These are phyloP conservation scores for Tiliacea aurago DNA, from an alignment of 2,888 invertebrate genomes.

Conservation along the genomic window DNA sequence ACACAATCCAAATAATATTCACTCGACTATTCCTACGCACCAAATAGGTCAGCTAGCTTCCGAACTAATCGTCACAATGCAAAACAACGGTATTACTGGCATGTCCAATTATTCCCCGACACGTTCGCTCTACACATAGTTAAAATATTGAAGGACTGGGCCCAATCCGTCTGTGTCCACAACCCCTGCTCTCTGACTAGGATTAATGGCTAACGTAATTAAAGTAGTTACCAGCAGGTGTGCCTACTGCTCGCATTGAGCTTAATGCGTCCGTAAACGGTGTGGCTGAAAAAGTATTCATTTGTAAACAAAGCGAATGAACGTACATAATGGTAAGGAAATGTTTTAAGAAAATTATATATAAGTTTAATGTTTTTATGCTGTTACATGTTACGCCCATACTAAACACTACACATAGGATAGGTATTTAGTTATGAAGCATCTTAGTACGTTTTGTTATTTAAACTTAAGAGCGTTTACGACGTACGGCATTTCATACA, in stretches of 20 bases:
- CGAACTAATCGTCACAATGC: slow-evolving; percentile 59
- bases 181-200: slow-evolving; percentile 79
- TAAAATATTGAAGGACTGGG: slow-evolving; percentile 75
- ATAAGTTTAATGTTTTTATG: neutral
- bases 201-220: slow-evolving; percentile 85
- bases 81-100: slow-evolving; percentile 63
- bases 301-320: slow-evolving; percentile 32
- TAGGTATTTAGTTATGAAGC: neutral
- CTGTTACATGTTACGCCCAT: neutral
- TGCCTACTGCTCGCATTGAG: slow-evolving; percentile 66
- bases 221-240: slow-evolving; percentile 86
- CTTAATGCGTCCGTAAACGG: slow-evolving; percentile 51
- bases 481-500: too few relatives aligned
- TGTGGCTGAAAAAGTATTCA: slow-evolving; percentile 29
- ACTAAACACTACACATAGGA: neutral
- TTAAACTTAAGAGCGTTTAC: too few relatives aligned
- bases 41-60: slow-evolving; percentile 42
- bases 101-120: slow-evolving; percentile 60
- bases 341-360: neutral
- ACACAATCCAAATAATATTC: slow-evolving; percentile 34
- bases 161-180: slow-evolving; percentile 83
- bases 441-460: neutral
- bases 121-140: slow-evolving; percentile 63
- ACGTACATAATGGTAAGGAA: neutral
- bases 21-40: slow-evolving; percentile 27